Evolutionary conservation across 1,140 invertebrate species (phyloP).

Genomic region (Drosophila triauraria): DNA sequence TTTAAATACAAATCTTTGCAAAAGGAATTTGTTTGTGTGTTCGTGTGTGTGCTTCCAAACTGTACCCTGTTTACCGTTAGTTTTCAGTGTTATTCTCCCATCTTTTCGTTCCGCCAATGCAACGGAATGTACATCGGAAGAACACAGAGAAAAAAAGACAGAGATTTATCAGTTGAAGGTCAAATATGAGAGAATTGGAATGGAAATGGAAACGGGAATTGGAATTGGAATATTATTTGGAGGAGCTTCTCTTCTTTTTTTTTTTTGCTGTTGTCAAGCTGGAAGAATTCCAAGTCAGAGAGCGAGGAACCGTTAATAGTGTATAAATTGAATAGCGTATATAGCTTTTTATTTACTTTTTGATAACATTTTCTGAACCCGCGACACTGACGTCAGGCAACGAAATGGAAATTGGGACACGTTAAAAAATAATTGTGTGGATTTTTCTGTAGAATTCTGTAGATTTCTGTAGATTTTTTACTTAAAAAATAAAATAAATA

Average conservation of each 20-base stretch:
- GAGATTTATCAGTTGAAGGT: constrained; percentile 20
- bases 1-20: neutral
- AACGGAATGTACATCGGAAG: constrained; percentile 1
- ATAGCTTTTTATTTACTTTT: constrained; percentile 4
- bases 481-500: too few relatives aligned
- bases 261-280: constrained; percentile 21
- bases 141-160: neutral
- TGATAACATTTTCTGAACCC: constrained; percentile 41
- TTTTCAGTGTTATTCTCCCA: neutral
- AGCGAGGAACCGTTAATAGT: constrained; percentile 21
- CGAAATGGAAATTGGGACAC: neutral
- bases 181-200: neutral
- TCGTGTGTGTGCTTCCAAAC: too few relatives aligned
- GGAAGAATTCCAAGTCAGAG: neutral
- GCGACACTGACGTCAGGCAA: constrained; percentile 21
- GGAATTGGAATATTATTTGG: neutral
- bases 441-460: too few relatives aligned
- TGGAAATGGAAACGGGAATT: neutral
- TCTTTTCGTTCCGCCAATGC: neutral
- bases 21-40: neutral
- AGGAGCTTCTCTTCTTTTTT: neutral
- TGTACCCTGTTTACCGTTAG: constrained; percentile 2
- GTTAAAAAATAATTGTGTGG: neutral
- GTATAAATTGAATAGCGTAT: constrained; percentile 15
- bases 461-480: too few relatives aligned